Evolutionary conservation across 2,113 vertebrate genomes (phyloP).

Genomic region (Myocastor coypus): DNA sequence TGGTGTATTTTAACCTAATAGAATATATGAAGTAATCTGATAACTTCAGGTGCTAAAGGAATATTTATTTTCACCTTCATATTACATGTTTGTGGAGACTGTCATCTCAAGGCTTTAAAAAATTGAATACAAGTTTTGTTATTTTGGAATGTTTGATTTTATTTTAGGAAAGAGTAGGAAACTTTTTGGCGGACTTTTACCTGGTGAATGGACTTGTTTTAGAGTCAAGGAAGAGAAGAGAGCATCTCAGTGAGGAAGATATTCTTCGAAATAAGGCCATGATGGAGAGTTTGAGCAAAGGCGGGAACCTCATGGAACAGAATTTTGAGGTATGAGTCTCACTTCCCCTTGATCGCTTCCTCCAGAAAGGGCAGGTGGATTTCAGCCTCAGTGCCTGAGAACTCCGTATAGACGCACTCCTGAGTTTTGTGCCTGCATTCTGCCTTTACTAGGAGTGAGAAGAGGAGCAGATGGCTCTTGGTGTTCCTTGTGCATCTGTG

Average conservation of each 20-base stretch:
- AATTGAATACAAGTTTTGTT: constrained; percentile 22
- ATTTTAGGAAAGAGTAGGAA: constrained; percentile 96
- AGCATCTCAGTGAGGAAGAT: constrained; percentile 98
- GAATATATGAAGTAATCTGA: not conserved
- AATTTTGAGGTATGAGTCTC: constrained; percentile 93
- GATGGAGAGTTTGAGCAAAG: constrained; percentile 99
- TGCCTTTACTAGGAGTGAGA: not conserved
- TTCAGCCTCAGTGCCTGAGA: not conserved
- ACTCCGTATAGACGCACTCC: not conserved
- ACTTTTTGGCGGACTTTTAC: constrained; percentile 98
- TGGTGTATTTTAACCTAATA: not conserved
- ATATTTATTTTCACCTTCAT: constrained; percentile 56
- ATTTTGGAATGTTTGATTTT: constrained; percentile 75
- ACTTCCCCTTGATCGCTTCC: not conserved
- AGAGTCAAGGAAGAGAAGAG: constrained; percentile 97
- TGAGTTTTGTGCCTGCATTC: not conserved
- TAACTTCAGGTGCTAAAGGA: constrained; percentile 34
- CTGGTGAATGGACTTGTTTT: constrained; percentile 97
- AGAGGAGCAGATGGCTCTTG: not conserved
- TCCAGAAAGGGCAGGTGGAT: not conserved
- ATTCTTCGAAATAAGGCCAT: constrained; percentile 99
- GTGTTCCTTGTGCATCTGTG: not conserved
- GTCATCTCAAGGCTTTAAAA: constrained; percentile 28
- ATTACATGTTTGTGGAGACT: constrained; percentile 45
- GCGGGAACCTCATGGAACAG: constrained; percentile 96